phyloP scores from a whole-genome alignment of 2,888 invertebrate genomes.

The Tethea ocularis region DNA sequence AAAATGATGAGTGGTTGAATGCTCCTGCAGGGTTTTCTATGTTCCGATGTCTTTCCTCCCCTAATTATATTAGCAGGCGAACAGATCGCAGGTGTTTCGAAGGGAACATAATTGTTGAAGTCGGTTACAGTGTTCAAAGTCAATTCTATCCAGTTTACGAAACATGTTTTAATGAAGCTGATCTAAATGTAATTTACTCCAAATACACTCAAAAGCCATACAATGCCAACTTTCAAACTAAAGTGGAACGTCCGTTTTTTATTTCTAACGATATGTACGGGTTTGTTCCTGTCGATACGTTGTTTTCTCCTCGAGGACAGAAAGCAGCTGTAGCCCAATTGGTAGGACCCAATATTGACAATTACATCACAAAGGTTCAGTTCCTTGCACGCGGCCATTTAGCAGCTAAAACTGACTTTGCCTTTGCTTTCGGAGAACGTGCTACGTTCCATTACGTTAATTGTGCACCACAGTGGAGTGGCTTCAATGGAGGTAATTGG shows the following conservation, averaged over 20 bases:
- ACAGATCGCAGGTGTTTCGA: conserved; percentile 62
- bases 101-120: conserved; percentile 58
- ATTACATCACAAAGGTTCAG: conserved; percentile 66
- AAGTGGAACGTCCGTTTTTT: conserved; percentile 66
- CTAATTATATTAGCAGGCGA: conserved; percentile 52
- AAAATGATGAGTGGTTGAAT: conserved; percentile 61
- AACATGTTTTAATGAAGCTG: conserved; percentile 64
- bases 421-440: conserved; percentile 83
- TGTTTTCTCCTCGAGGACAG: conserved; percentile 63
- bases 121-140: conserved; percentile 61
- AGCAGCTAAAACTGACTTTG: conserved; percentile 86
- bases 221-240: conserved; percentile 67
- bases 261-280: conserved; percentile 55
- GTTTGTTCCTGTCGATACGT: conserved; percentile 48
- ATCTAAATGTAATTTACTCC: conserved; percentile 58
- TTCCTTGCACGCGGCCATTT: conserved; percentile 86
- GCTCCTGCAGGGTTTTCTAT: conserved; percentile 48
- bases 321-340: conserved; percentile 52
- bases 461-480: conserved; percentile 87
- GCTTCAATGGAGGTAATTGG: conserved; percentile 85
- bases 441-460: conserved; percentile 87
- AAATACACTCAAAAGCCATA: conserved; percentile 72
- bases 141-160: conserved; percentile 67
- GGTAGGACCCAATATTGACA: conserved; percentile 53
- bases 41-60: conserved; percentile 55